These are phyloP conservation scores for Bufo bufo DNA, from an alignment of 2,113 vertebrate species.

Conservation along the genomic window DNA sequence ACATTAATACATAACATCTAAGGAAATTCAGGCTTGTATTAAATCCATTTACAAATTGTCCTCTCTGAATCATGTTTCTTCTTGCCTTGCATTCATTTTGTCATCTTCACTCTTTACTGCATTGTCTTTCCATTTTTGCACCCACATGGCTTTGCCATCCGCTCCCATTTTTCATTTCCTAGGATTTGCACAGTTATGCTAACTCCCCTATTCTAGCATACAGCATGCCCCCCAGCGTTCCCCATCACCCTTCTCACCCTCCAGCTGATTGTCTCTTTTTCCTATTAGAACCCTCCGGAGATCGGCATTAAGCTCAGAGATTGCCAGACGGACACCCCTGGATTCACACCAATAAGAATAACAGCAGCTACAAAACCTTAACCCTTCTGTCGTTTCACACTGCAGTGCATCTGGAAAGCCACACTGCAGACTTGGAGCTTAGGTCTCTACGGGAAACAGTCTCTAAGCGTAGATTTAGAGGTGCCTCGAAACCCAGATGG, in stretches of 20 bases:
- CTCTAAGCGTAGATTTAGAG: constrained; percentile 30
- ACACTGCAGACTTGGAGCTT: neutral
- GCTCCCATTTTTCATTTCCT: neutral
- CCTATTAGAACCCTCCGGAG: constrained; percentile 40
- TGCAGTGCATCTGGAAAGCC: constrained; percentile 44
- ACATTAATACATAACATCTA: neutral
- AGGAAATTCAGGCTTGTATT: neutral
- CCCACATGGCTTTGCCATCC: neutral
- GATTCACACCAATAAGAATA: constrained; percentile 54
- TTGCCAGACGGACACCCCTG: constrained; percentile 56
- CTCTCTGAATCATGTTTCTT: neutral
- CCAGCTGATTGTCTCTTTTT: constrained; percentile 23
- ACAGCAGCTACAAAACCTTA: constrained; percentile 48
- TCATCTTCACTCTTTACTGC: neutral
- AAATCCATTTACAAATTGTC: no score
- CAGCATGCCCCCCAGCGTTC: neutral
- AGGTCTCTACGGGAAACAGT: constrained; percentile 39
- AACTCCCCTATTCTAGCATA: neutral
- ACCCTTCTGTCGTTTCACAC: constrained; percentile 41
- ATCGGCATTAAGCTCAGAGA: constrained; percentile 43
- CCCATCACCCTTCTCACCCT: constrained; percentile 22
- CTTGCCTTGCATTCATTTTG: neutral
- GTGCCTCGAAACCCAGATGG: constrained; percentile 50
- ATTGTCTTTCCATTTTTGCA: no score
- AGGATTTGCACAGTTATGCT: neutral